A percentile compares a stretch with the other conserved stretches of the same genome.
phyloP scores from a whole-genome alignment of 2,797 vertebrate genomes.

The Sphaeramia orbicularis region DNA sequence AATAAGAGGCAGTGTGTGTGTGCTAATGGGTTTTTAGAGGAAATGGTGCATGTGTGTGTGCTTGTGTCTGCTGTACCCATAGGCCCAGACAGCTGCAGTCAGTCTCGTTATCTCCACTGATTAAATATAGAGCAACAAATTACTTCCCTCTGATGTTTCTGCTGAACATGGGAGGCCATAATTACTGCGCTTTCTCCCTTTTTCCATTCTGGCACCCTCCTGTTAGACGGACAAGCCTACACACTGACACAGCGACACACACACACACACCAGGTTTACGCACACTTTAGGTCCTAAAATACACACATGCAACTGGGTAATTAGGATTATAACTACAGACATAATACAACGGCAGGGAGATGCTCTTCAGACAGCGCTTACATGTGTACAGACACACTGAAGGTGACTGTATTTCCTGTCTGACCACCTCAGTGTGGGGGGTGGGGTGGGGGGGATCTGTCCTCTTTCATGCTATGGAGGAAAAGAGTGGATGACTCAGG shows the following conservation, averaged over 20 bases:
- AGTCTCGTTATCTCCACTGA: constrained; percentile 79
- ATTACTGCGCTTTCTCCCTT: constrained; percentile 74
- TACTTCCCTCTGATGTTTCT: constrained; percentile 83
- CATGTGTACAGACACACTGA: constrained; percentile 44
- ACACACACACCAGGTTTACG: constrained; percentile 26
- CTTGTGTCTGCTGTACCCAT: too few species aligned
- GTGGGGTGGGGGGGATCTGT: too few species aligned
- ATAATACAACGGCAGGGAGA: constrained; percentile 40
- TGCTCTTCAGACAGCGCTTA: constrained; percentile 42
- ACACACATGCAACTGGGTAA: constrained; percentile 54
- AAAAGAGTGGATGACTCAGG: constrained; percentile 73
- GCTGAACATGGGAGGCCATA: constrained; percentile 79
- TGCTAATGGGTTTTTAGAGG: constrained; percentile 78
- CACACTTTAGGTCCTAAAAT: constrained; percentile 22
- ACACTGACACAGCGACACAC: constrained; percentile 27
- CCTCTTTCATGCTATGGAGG: constrained; percentile 68
- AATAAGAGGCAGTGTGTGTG: constrained; percentile 60
- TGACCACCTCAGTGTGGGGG: constrained; percentile 63
- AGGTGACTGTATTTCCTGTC: constrained; percentile 70
- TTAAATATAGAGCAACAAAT: constrained; percentile 86
- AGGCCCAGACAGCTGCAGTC: constrained; percentile 72
- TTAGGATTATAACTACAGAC: constrained; percentile 57
- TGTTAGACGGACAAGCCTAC: constrained; percentile 47
- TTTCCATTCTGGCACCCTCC: constrained; percentile 66
- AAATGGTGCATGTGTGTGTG: too few species aligned